Evolutionary conservation across 2,113 vertebrate genomes (phyloP), one percentile per base, ranked within the genome.

Genomic region (Camelus bactrianus): DNA sequence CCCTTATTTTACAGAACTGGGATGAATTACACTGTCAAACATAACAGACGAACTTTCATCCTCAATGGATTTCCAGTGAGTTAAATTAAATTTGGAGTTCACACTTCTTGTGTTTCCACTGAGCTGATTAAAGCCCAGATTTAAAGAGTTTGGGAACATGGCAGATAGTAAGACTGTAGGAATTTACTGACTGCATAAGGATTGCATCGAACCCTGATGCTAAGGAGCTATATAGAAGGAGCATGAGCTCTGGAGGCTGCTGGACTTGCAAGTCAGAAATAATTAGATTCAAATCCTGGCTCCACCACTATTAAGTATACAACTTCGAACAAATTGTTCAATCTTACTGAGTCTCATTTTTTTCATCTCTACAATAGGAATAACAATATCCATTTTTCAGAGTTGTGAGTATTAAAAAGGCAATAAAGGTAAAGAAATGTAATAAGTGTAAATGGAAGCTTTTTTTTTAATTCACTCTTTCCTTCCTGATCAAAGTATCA

Each of bases 341-440:
- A 28, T 30, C 38, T 54, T 83, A 56, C 58, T 56, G 9, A 75
- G 52, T 30, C 58, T 95, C 22, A 2, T 6, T 94, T 80, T 87
- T 77, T 38, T 87, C 38, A 60, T 92, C 60, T 82, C 32, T 93
- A 69, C 90, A 83, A 69, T 89, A 50, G 52, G 56, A 72, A 64
- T 75, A 35, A 91, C 11, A 67, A 32, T 13, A 50, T 16, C 19
- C 69, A 42, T 50, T 84, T 82, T 89, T 58, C 72, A 95, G 67
- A 56, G 20, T 15, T 93, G 4, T 87, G 48, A 73, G 11, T 81
- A 56, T 88, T 76, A 73, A 81, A 50, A 82, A 94, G 16, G 65
- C n/a, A 64, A 62, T 84, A 91, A 75, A n/a, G 56, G n/a, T 80
- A 93, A 94, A 95, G 22, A 26, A 86, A 67, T 54, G 30, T 11